Percentiles rank a stretch among this genome's conserved stretches.
Evolutionary conservation across 2,888 invertebrate species (phyloP).

Genomic region (Danaus chrysippus): DNA sequence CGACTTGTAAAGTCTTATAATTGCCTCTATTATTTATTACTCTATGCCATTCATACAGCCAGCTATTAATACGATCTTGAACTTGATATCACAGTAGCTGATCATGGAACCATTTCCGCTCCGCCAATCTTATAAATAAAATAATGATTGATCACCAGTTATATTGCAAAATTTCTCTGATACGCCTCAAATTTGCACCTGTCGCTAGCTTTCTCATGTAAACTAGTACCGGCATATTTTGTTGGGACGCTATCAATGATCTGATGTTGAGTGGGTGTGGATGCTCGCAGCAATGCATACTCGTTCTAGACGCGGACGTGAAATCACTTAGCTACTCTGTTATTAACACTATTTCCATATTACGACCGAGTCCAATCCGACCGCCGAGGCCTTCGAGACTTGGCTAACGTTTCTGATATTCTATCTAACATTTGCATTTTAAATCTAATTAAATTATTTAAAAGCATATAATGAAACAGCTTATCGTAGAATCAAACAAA

Average conservation of each 20-base stretch:
- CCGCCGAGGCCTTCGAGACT: not conserved
- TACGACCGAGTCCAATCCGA: not conserved
- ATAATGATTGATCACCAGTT: slow-evolving; percentile 36
- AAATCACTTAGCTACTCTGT: slow-evolving; percentile 19
- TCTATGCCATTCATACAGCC: slow-evolving; percentile 48
- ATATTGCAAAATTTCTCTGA: slow-evolving; percentile 49
- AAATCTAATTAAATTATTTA: slow-evolving; percentile 5
- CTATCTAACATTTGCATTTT: not conserved
- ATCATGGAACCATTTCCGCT: slow-evolving; percentile 47
- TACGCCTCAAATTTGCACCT: slow-evolving; percentile 58
- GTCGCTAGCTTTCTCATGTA: slow-evolving; percentile 62
- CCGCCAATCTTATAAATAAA: slow-evolving; percentile 36
- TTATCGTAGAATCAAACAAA: not conserved
- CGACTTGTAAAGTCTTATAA: slow-evolving; percentile 54
- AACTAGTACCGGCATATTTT: slow-evolving; percentile 50
- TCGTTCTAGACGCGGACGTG: slow-evolving; percentile 13
- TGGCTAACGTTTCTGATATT: not conserved
- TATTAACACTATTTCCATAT: slow-evolving; percentile 16
- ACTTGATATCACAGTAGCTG: slow-evolving; percentile 50
- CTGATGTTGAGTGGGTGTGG: slow-evolving; percentile 34
- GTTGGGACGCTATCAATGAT: slow-evolving; percentile 60
- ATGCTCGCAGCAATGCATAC: slow-evolving; percentile 26
- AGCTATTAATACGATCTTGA: slow-evolving; percentile 60
- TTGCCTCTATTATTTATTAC: slow-evolving; percentile 51
- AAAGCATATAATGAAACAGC: slow-evolving; percentile 4